Percentiles rank a stretch among this genome's conserved stretches.
Conservation (phyloP, 2,113 vertebrate genomes). For the Maccullochella peelii region DNA sequence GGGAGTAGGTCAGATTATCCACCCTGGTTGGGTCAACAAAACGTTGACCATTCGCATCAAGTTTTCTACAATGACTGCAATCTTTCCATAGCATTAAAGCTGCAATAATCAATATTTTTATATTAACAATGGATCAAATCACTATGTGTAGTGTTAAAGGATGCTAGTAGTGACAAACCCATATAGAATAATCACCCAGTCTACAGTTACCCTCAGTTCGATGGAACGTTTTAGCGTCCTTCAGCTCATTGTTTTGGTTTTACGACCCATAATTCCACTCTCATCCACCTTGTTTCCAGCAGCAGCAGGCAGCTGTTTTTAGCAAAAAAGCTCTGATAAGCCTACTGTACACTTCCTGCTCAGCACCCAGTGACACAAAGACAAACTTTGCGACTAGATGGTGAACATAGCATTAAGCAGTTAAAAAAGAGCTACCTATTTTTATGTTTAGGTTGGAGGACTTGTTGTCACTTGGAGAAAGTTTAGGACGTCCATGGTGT, state of each 20-base stretch:
- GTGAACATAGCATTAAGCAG: too few relatives aligned
- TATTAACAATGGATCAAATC: neutral
- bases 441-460: neutral
- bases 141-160: neutral
- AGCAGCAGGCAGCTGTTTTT: neutral
- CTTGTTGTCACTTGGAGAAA: neutral
- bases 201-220: too few relatives aligned
- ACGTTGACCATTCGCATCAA: neutral
- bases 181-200: too few relatives aligned
- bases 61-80: neutral
- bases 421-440: neutral
- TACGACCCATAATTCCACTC: neutral
- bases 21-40: too few relatives aligned
- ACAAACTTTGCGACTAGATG: too few relatives aligned
- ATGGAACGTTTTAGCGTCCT: neutral
- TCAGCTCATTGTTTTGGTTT: neutral
- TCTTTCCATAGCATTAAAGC: neutral
- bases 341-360: too few relatives aligned
- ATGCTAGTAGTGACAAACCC: neutral
- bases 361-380: too few relatives aligned
- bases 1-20: neutral
- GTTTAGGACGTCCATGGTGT: neutral
- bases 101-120: neutral
- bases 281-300: neutral
- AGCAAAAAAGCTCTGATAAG: neutral